Evolutionary conservation across 1,140 invertebrate species (phyloP).

Genomic region (Anadara kagoshimensis): DNA sequence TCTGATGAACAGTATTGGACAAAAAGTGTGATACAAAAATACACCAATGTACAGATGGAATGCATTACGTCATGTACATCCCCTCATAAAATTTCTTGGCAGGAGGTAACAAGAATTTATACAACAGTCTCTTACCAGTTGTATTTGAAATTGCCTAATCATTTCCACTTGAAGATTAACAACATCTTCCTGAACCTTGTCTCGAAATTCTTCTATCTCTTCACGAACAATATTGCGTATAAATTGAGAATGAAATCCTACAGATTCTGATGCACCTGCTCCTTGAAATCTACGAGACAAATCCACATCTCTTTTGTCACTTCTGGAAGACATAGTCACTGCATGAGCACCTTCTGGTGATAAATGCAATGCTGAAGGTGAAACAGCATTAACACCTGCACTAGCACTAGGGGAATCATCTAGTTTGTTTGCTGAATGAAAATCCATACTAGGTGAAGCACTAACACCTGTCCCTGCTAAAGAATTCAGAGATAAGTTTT

Average conservation of each 20-base stretch:
- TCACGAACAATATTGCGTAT: slow-evolving; percentile 37
- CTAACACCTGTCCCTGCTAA: not conserved
- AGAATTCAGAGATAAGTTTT: too few relatives aligned
- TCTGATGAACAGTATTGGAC: too few relatives aligned
- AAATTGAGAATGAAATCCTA: slow-evolving; percentile 38
- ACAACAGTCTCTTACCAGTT: slow-evolving; percentile 24
- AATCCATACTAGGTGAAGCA: not conserved
- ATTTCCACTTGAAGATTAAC: slow-evolving; percentile 37
- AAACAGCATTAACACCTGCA: not conserved
- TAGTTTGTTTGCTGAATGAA: not conserved
- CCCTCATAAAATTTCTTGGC: too few relatives aligned
- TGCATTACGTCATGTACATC: too few relatives aligned
- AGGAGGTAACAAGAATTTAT: too few relatives aligned
- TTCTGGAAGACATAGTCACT: slow-evolving; percentile 8
- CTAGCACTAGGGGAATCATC: slow-evolving; percentile 18
- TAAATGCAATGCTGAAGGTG: not conserved
- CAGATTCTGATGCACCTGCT: slow-evolving; percentile 9
- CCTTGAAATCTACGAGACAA: slow-evolving; percentile 1
- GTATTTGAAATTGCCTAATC: slow-evolving; percentile 39
- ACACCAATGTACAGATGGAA: too few relatives aligned
- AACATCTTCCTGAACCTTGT: slow-evolving; percentile 29
- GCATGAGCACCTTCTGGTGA: slow-evolving; percentile 24
- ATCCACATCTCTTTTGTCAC: not conserved
- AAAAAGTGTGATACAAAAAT: too few relatives aligned
- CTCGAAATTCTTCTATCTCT: slow-evolving; percentile 31